Percentiles rank a stretch among this genome's conserved stretches.
Conservation (phyloP, 2,888 invertebrate genomes). For the Hipparchia semele region DNA sequence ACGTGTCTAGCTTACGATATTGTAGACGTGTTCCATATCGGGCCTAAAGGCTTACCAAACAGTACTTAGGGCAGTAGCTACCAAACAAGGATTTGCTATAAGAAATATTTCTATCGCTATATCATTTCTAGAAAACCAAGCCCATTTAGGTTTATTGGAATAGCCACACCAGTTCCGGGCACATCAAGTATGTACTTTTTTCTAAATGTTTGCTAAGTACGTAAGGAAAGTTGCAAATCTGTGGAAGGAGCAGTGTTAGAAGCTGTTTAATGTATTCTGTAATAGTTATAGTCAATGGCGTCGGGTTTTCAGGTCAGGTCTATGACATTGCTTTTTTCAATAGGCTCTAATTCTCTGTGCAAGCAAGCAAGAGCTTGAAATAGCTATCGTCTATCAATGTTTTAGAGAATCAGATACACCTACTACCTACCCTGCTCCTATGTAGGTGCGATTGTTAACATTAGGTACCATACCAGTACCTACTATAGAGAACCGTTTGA, state of each 20-base stretch:
- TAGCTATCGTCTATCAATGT: too few relatives aligned
- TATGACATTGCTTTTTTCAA: too few relatives aligned
- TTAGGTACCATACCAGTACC: too few relatives aligned
- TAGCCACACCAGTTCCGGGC: neutral
- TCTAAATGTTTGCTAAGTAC: neutral
- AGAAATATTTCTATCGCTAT: slow-evolving; percentile 15
- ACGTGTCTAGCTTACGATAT: slow-evolving; percentile 39
- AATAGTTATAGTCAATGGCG: too few relatives aligned
- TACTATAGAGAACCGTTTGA: too few relatives aligned
- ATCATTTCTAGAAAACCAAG: slow-evolving; percentile 4
- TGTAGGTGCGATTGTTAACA: too few relatives aligned
- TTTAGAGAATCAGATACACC: too few relatives aligned
- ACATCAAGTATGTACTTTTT: neutral
- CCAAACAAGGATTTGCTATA: slow-evolving; percentile 21
- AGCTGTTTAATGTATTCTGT: neutral
- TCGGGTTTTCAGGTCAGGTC: too few relatives aligned
- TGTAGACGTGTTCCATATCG: slow-evolving; percentile 27
- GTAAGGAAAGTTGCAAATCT: slow-evolving; percentile 5
- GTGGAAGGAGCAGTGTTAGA: neutral
- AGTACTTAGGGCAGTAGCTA: slow-evolving; percentile 15
- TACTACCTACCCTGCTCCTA: too few relatives aligned
- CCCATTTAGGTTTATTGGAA: slow-evolving; percentile 6
- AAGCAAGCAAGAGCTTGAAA: too few relatives aligned
- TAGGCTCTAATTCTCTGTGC: too few relatives aligned
- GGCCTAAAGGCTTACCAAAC: slow-evolving; percentile 17